Conservation (phyloP, 2,113 vertebrate species). For the Oplegnathus fasciatus region DNA sequence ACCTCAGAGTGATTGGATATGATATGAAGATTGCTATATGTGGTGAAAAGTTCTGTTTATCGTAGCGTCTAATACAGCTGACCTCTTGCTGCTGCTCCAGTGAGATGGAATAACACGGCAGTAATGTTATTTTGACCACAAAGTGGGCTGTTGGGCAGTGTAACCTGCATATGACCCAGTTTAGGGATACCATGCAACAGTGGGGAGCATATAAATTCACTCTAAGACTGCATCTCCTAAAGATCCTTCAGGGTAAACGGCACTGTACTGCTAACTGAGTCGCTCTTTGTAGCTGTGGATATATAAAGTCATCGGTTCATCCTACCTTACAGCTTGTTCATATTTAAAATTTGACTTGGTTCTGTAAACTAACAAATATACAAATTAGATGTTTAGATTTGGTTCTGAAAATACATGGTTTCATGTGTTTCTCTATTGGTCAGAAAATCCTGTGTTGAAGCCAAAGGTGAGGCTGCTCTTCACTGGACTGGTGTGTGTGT, state of each 20-base stretch:
- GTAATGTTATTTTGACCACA: constrained; percentile 55
- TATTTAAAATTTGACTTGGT: not conserved
- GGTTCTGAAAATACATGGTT: constrained; percentile 12
- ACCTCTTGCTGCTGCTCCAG: constrained; percentile 53
- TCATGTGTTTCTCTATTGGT: constrained; percentile 17
- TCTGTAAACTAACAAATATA: constrained; percentile 21
- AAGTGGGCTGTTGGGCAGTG: constrained; percentile 57
- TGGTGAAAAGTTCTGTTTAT: constrained; percentile 53
- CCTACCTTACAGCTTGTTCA: not conserved
- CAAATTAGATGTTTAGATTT: constrained; percentile 28
- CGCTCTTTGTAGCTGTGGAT: constrained; percentile 29
- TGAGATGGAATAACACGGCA: constrained; percentile 56
- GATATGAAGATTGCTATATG: constrained; percentile 46
- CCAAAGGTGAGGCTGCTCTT: constrained; percentile 53
- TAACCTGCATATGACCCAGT: constrained; percentile 65
- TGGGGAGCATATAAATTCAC: constrained; percentile 21
- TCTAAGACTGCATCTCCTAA: constrained; percentile 10
- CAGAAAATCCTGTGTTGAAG: constrained; percentile 38
- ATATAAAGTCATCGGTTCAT: constrained; percentile 6
- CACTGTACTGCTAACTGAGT: constrained; percentile 14
- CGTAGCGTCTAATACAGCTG: constrained; percentile 51
- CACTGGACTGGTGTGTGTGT: constrained; percentile 33
- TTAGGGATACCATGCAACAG: constrained; percentile 29
- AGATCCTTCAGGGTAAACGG: constrained; percentile 40
- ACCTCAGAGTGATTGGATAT: constrained; percentile 40